Base-by-base conservation (phyloP, 92 coral and sea anemone genomes). In the Zoanthus solanderi region DNA sequence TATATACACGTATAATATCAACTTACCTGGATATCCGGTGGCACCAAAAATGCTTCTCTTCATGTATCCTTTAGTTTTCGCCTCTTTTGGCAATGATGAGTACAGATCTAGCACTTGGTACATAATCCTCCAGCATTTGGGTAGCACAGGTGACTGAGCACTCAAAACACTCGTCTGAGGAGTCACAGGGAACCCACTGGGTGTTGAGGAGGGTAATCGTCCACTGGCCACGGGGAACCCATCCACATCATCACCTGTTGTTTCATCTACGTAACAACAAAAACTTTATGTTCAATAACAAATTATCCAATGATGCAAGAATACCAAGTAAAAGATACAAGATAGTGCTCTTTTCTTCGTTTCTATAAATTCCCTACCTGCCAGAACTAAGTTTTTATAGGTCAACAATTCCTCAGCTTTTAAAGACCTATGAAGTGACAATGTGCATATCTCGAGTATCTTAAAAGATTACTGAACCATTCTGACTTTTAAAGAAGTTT, bases 111-210 rank as follows among this genome's bases (percentile, higher is more conserved):
- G 83, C 46, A 97, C 94, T 73, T 95, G 97, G 88, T 94, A 92
- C 99, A 97, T 97, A 71, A 94, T 92, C 87, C 96, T 91, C 99
- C 99, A 97, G 67, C 99, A 97, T 88, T 94, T 97, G 6, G 85
- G 85, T 4, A 81, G 44, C 46, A 81, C 45, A 2, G 85, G 61
- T 6, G 85, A 81, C 60, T 71, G 73, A 6, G 85, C 75, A 81
- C 85, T 81, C 45, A 81, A 45, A 2, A 45, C 10, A 18, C 85
- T 81, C 16, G 85, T 30, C 32, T 81, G 85, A 45, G 85, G 85
- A 9, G 85, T 81, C 16, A 66, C 58, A 2, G 72, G 7, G n/a
- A 37, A 37, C 30, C 75, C 85, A 44, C 85, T 81, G 57, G 85
- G 85, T 6, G 85, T 81, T 0, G 85, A 79, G 54, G 84, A 46